A percentile compares a stretch with the other conserved stretches of the same genome.
phyloP scores from a whole-genome alignment of 2,888 invertebrate species.

The Drepana falcataria region DNA sequence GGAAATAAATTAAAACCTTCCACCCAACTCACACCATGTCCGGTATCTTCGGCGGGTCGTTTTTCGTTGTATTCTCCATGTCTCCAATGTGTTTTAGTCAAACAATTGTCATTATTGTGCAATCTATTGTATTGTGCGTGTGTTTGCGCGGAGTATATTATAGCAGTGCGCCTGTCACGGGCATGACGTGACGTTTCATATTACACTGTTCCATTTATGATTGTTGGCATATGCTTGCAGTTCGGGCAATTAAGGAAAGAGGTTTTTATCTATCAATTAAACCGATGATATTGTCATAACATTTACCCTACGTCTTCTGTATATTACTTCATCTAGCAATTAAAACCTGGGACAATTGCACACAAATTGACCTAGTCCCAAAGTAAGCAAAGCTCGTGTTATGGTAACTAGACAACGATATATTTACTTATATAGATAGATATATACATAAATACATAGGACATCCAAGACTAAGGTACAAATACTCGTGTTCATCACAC shows the following conservation, averaged over 20 bases:
- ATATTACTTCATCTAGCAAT: too few relatives aligned
- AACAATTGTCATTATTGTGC: conserved; percentile 21
- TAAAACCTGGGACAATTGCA: too few relatives aligned
- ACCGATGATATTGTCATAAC: too few relatives aligned
- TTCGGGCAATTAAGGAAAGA: conserved; percentile 1
- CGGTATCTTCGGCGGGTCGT: conserved; percentile 45
- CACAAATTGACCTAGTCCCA: too few relatives aligned
- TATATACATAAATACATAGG: too few relatives aligned
- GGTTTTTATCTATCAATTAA: neutral
- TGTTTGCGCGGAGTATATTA: conserved; percentile 17
- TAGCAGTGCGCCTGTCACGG: neutral
- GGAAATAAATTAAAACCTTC: neutral
- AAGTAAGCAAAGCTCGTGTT: too few relatives aligned
- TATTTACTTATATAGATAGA: too few relatives aligned
- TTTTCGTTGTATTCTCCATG: conserved; percentile 47
- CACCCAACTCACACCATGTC: conserved; percentile 60
- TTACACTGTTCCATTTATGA: conserved; percentile 26
- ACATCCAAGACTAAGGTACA: too few relatives aligned
- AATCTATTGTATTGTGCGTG: conserved; percentile 6
- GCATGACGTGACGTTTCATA: neutral
- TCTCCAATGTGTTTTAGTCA: neutral
- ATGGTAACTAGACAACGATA: too few relatives aligned
- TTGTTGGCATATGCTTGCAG: conserved; percentile 8
- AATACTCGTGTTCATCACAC: too few relatives aligned
- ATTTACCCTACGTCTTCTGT: too few relatives aligned